Evolutionary conservation across 2,113 vertebrate species (phyloP).

Genomic region (Rattus rattus): DNA sequence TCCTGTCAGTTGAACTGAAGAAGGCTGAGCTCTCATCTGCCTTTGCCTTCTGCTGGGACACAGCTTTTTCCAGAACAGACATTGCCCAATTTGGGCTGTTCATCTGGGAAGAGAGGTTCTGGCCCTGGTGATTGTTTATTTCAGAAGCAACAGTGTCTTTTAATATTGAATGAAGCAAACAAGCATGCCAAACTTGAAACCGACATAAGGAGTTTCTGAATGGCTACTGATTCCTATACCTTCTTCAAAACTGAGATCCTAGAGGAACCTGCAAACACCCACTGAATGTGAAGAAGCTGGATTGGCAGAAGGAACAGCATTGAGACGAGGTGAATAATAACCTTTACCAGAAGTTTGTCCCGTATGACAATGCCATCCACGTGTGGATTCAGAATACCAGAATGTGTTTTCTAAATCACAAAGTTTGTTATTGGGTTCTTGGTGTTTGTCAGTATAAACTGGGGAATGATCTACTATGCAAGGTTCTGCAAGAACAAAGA

Average conservation of each 20-base stretch:
- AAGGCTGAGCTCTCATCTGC: constrained; percentile 97
- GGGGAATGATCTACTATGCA: background rate
- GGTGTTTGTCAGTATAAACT: background rate
- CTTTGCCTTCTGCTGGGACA: constrained; percentile 95
- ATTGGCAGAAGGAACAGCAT: background rate
- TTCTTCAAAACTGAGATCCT: background rate
- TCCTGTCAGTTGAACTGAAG: constrained; percentile 99
- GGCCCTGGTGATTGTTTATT: constrained; percentile 95
- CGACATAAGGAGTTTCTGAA: background rate
- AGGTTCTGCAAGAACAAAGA: constrained; percentile 98
- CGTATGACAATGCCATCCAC: background rate
- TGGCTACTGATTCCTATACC: background rate
- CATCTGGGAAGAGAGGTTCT: constrained; percentile 96
- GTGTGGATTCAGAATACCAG: background rate
- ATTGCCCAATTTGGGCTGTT: constrained; percentile 93
- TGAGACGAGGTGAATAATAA: background rate
- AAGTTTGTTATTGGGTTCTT: background rate
- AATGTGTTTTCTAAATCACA: background rate
- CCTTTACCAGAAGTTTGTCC: background rate
- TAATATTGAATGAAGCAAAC: background rate
- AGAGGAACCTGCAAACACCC: background rate
- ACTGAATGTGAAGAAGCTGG: background rate
- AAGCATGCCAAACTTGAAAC: background rate
- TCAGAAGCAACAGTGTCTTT: background rate
- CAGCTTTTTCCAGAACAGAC: constrained; percentile 93